Base-by-base conservation (phyloP, 2,888 invertebrate species). In the Ennomos erosarius region DNA sequence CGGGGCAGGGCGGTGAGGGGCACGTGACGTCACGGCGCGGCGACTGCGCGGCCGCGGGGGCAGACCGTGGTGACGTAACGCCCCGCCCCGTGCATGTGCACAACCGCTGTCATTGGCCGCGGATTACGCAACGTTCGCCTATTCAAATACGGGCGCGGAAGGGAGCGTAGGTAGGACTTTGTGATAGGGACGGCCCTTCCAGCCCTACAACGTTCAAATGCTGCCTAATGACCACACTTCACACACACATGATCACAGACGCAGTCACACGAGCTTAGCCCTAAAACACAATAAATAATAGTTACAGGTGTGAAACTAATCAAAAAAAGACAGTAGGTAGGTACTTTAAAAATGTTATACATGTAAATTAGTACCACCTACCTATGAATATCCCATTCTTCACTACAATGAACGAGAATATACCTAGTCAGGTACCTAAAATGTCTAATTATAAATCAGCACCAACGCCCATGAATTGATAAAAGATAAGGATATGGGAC, bases 81-180 rank as follows among this genome's bases (percentile, higher is more conserved):
- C 92, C 88, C 90, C 92, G 92, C 92, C 92, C 89, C 85, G 83
- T 90, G 88, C 88, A 90, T 88, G 85, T 89, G 90, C 89, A 87
- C 79, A 81, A 82, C 57, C 81, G 84, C 89, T 85, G 90, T 88
- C 90, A 91, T 91, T 91, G 92, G 92, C 87, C 87, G 88, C 87
- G 83, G 67, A 85, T 91, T 91, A 91, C 89, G 90, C 90, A 90
- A 90, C 87, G 76, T 76, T 75, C 80, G 81, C 85, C 85, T 88
- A 87, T 85, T 88, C 88, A 85, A 86, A 89, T 83, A 82, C 75
- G 79, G 79, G 77, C 80, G 78, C 79, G 77, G 88, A 87, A 90
- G 89, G 89, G 89, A 86, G 82, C 87, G 83, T 78, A 85, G 87
- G 86, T 78, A 85, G 87, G 86, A 84, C 86, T 80, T 76, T 68